A percentile compares a stretch with the other conserved stretches of the same genome.
Evolutionary conservation across 2,888 invertebrate species (phyloP).

Genomic region (Volucella inflata): DNA sequence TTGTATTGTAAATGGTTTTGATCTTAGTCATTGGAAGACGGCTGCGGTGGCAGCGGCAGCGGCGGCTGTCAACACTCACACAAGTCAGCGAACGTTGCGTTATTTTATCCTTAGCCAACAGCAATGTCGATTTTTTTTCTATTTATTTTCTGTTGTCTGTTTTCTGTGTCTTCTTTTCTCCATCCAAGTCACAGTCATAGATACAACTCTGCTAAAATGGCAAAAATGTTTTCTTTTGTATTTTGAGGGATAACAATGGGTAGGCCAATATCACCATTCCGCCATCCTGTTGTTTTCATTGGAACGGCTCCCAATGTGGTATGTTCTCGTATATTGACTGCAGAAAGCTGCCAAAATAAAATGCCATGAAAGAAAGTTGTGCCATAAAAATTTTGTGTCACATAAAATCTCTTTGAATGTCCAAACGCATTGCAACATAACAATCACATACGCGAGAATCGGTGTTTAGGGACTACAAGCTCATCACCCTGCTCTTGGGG

Average conservation of each 20-base stretch:
- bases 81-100: conserved; percentile 43
- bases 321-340: neutral
- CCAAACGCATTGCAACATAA: conserved; percentile 56
- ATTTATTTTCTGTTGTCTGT: neutral
- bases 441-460: conserved; percentile 19
- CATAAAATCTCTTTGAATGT: conserved; percentile 63
- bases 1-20: conserved; percentile 55
- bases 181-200: neutral
- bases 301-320: neutral
- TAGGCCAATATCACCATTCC: conserved; percentile 42
- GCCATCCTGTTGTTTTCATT: neutral
- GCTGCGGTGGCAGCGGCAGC: neutral
- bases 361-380: conserved; percentile 31
- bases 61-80: neutral
- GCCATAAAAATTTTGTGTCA: conserved; percentile 54
- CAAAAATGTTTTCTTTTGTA: conserved; percentile 60
- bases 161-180: neutral
- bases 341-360: neutral
- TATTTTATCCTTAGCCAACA: conserved; percentile 31
- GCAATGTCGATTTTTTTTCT: no score
- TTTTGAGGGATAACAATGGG: conserved; percentile 56
- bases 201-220: neutral
- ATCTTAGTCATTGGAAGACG: conserved; percentile 36
- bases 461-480: conserved; percentile 44
- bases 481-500: neutral